Base-by-base conservation (phyloP, 2,113 vertebrate species). In the Coreoperca whiteheadi region DNA sequence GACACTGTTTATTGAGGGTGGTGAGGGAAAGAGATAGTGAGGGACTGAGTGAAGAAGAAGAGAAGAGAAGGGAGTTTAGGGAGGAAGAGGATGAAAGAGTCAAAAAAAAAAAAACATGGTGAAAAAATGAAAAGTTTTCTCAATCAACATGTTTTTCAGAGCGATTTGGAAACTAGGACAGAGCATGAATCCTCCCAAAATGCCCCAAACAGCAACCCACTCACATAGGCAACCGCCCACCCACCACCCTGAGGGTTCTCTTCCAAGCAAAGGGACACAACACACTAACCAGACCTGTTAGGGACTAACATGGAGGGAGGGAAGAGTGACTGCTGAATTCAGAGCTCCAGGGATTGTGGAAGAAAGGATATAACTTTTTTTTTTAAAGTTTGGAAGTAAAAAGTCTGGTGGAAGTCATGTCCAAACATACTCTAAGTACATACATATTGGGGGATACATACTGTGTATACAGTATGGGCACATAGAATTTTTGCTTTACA, bases 81-180 rank as follows among this genome's bases (percentile, higher is more conserved):
- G 69, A 73, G 15, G 60, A 53, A 37, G 23, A 53, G 16, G 41
- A 71, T 11, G 32, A 60, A 53, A 68, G 8, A 43, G 16, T n/a
- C n/a, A n/a, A n/a, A n/a, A n/a, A n/a, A n/a, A 25, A 66, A 61
- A 46, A 77, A 37, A 54, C 30, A n/a, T 61, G 25, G 2, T 28
- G 6, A 39, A 37, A 75, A 50, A 48, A 43, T 21, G 20, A 23
- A 63, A 51, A 34, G 34, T 73, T 61, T 68, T 78, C 67, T 77
- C 77, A 83, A 84, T 91, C 82, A 86, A 79, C 83, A 88, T 88
- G 73, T 80, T 91, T 89, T 91, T 89, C 39, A 63, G 53, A 75
- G 37, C 37, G 64, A 79, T 88, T 82, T 83, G 39, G 56, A 90
- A 87, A 90, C 73, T 91, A 89, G 89, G 87, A 71, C 90, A 92